Evolutionary conservation across 2,113 vertebrate species (phyloP).

Genomic region (Galeopterus variegatus): DNA sequence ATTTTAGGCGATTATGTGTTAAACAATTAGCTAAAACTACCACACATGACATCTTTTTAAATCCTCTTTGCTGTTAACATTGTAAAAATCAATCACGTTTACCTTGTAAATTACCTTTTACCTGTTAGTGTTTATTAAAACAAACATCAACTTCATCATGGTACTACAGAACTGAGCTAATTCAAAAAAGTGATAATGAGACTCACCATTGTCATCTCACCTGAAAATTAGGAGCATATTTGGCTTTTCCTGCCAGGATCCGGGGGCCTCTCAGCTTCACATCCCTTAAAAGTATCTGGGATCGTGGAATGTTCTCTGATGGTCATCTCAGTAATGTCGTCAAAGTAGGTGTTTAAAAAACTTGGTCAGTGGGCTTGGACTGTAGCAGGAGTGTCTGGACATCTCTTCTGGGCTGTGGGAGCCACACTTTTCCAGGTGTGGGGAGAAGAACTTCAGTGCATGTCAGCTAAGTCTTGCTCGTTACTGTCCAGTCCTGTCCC

Average conservation of each 20-base stretch:
- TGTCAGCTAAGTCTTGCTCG: not conserved
- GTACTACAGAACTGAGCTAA: not conserved
- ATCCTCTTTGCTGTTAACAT: not conserved
- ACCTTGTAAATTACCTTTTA: constrained; percentile 29
- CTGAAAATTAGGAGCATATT: not conserved
- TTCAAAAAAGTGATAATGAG: not conserved
- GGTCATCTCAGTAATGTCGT: not conserved
- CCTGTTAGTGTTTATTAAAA: constrained; percentile 42
- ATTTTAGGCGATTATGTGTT: constrained; percentile 21
- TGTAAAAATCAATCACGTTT: constrained; percentile 36
- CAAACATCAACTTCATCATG: not conserved
- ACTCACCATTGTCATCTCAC: not conserved
- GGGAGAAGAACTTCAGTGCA: not conserved
- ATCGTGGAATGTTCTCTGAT: not conserved
- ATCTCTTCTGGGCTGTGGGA: not conserved
- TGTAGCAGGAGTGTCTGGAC: not conserved
- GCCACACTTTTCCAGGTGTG: not conserved
- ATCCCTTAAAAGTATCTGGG: not conserved
- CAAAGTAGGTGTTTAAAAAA: constrained; percentile 1
- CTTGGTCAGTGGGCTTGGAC: not conserved
- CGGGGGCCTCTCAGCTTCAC: not conserved
- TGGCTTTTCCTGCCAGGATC: not conserved
- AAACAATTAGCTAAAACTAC: constrained; percentile 7
- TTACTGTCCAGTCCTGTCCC: not conserved
- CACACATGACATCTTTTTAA: not conserved